phyloP scores from a whole-genome alignment of 2,113 vertebrate genomes.

The Bucco capensis region DNA sequence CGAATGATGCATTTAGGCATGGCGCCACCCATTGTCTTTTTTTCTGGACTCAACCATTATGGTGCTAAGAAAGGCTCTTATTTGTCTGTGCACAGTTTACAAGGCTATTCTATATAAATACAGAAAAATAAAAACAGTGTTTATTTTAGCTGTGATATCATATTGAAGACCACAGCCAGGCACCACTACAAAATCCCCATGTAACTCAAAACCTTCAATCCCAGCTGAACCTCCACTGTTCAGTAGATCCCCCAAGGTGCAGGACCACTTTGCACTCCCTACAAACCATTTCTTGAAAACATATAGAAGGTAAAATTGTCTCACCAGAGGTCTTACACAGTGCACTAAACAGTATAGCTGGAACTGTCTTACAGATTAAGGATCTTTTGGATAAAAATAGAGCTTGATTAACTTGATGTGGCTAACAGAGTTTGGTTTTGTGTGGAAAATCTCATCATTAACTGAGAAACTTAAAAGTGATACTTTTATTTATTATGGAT shows the following conservation, averaged over 20 bases:
- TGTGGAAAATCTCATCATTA: not conserved
- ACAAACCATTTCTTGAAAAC: not conserved
- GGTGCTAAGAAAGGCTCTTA: not conserved
- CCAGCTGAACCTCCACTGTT: not conserved
- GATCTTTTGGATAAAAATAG: not conserved
- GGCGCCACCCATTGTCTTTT: not conserved
- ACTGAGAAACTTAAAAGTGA: not conserved
- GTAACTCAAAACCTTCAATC: not conserved
- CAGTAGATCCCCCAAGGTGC: not conserved
- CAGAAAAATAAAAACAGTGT: not conserved
- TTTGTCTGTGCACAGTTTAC: not conserved
- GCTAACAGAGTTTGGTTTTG: not conserved
- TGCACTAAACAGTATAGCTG: not conserved
- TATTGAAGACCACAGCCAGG: not conserved
- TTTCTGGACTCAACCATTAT: not conserved
- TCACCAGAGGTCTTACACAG: not conserved
- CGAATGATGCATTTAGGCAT: not conserved
- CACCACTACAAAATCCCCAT: not conserved
- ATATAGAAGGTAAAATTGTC: accelerated
- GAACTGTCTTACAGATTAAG: not conserved
- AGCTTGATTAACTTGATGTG: not conserved
- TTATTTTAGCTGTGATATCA: not conserved
- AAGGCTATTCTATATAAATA: not conserved
- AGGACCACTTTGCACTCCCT: not conserved
- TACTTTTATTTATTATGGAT: not conserved